phyloP scores from a whole-genome alignment of 2,113 vertebrate species.

The Antigone vipio region DNA sequence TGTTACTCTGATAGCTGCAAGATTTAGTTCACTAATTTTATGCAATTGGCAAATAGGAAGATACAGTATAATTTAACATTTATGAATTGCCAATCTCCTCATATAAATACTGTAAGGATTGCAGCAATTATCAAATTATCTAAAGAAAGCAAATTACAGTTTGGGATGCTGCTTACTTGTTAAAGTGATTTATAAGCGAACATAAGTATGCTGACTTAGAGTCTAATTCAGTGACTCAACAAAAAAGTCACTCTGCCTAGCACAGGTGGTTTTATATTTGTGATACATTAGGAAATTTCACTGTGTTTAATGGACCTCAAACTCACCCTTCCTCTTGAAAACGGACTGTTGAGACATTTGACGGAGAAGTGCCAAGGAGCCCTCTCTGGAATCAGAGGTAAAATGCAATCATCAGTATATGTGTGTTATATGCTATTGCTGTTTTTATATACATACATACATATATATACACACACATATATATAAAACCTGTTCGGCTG shows the following conservation, averaged over 20 bases:
- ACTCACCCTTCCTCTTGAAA: not conserved
- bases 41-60: constrained; percentile 2
- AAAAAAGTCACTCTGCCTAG: not conserved
- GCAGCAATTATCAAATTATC: constrained; percentile 18
- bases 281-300: not conserved
- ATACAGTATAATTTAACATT: constrained; percentile 37
- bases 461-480: no score
- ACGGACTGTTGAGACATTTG: not conserved
- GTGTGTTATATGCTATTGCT: no score
- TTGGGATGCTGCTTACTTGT: constrained; percentile 6
- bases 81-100: constrained; percentile 14
- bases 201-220: not conserved
- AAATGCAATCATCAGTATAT: not conserved
- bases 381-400: not conserved
- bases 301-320: not conserved
- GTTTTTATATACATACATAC: not conserved
- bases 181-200: not conserved
- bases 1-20: not conserved
- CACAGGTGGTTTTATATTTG: not conserved
- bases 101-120: constrained; percentile 45
- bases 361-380: not conserved
- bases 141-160: not conserved
- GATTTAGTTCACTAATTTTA: constrained; percentile 35
- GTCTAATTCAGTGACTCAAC: not conserved
- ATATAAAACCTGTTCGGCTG: not conserved